Base-by-base conservation (phyloP, 2,888 invertebrate species). In the Lacanobia oleracea region DNA sequence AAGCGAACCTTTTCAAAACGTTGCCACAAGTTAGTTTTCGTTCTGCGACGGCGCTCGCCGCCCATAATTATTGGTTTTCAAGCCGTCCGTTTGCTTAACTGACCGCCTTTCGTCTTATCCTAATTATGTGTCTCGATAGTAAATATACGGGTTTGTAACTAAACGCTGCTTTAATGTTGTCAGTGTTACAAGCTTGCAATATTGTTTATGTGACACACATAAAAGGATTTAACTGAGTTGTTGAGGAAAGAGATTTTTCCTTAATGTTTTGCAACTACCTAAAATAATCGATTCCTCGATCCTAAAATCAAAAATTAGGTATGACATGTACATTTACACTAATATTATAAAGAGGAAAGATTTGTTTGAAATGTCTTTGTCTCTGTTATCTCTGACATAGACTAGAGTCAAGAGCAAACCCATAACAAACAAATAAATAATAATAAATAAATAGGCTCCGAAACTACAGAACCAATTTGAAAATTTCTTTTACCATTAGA, bases 31-130 rank as follows among this genome's bases (percentile, higher is more conserved):
- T 83, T 63, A 77, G 62, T 75, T 78, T 71, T 78, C 72, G 67
- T 68, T 72, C 75, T 64, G 50, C 56, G 72, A 69, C 68, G 76
- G 67, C 66, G 59, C 71, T 73, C 61, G 65, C 67, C 68, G 60
- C 57, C 71, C 71, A 71, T 83, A 81, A 83, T 78, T 78, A 81
- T 75, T 83, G 66, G 75, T 60, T 78, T 81, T 78, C 75, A 81
- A 82, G 72, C 61, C 60, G 73, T 75, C 72, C 78, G 78, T 83
- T 83, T 83, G 75, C 81, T 75, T 73, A 75, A 83, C 75, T 83
- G 75, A 79, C 79, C 73, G 79, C 75, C 79, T 83, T 78, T 81
- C 72, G 72, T 75, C 75, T 67, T 83, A 83, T 78, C 84, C 84
- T 79, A 81, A 81, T 83, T 83, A 83, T 81, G 81, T 78, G 69